Percentiles rank a stretch among this genome's conserved stretches.
Evolutionary conservation across 2,797 vertebrate genomes (phyloP).

Genomic region (Petrocephalus sullivani): DNA sequence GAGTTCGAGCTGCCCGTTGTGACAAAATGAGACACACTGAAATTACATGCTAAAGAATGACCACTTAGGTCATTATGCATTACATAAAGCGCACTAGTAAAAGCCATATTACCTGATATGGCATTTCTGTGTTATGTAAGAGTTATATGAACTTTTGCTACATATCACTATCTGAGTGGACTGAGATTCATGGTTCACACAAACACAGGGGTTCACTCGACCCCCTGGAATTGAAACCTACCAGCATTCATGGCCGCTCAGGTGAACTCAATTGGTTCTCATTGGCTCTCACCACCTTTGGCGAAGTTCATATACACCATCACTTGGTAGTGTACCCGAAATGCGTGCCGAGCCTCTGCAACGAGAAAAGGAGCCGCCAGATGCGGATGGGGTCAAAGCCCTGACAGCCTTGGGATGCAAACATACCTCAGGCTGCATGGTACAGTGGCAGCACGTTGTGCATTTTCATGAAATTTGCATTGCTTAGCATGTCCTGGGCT

Average conservation of each 20-base stretch:
- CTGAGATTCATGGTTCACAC: background rate
- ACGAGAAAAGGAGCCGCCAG: background rate
- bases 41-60: background rate
- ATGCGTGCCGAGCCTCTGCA: too few species aligned
- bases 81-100: background rate
- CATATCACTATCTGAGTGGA: background rate
- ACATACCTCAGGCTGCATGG: background rate
- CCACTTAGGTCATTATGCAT: background rate
- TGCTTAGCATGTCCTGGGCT: constrained; percentile 21
- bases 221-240: background rate
- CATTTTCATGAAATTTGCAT: constrained; percentile 25
- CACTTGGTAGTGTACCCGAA: background rate
- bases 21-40: background rate
- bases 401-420: background rate
- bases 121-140: background rate
- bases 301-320: background rate
- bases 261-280: background rate
- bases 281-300: background rate
- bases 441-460: constrained; percentile 7
- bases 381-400: background rate
- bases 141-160: background rate
- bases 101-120: background rate
- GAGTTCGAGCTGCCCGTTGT: background rate
- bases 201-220: background rate
- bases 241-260: background rate